Conservation (phyloP, 1,140 invertebrate genomes). For the Drosophila burlai region DNA sequence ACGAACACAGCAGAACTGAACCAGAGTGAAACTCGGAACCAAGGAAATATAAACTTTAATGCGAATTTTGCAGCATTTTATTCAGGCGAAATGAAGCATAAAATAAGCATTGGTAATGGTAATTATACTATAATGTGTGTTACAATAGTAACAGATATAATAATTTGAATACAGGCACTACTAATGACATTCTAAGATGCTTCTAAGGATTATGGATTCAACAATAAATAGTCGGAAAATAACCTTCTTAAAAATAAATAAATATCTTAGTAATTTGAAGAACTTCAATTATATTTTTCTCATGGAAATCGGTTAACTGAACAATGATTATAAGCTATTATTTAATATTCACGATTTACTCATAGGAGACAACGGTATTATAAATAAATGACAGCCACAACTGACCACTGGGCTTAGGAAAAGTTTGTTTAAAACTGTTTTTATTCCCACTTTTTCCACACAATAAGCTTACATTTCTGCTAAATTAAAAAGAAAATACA, state of each 20-base stretch:
- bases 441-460: no score
- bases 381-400: no score
- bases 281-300: not conserved
- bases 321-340: no score
- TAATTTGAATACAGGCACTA: not conserved
- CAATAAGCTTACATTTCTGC: no score
- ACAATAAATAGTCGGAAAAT: not conserved
- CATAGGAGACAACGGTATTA: no score
- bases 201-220: not conserved
- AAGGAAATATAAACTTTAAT: slow-evolving; percentile 2
- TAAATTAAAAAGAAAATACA: no score
- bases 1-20: not conserved
- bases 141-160: not conserved
- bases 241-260: no score
- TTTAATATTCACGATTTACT: no score
- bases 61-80: slow-evolving; percentile 2
- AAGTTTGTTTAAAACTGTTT: no score
- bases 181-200: no score
- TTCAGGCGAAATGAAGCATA: not conserved
- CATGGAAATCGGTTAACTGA: not conserved
- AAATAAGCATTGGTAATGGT: not conserved
- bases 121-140: not conserved
- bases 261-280: not conserved
- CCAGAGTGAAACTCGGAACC: not conserved
- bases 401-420: no score